Conservation (phyloP, 2,113 vertebrate species). For the Urocolius indicus region DNA sequence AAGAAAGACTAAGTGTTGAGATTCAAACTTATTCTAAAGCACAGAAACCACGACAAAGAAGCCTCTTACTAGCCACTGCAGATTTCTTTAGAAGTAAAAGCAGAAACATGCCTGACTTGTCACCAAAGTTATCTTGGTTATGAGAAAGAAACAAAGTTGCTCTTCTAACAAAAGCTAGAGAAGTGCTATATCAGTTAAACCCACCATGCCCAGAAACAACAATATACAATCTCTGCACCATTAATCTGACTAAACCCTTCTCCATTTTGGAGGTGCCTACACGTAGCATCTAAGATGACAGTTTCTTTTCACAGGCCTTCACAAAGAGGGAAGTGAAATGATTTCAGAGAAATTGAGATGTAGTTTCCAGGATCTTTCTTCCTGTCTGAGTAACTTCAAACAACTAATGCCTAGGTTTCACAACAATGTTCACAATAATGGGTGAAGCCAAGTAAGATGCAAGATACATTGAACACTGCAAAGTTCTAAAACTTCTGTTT, state of each 20-base stretch:
- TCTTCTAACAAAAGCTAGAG: accelerated
- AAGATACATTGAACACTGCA: accelerated
- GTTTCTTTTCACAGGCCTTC: background rate
- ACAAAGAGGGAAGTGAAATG: background rate
- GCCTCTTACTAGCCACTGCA: background rate
- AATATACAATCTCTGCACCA: background rate
- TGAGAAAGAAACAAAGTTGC: background rate
- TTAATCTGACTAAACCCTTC: background rate
- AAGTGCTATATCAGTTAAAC: background rate
- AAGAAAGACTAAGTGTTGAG: background rate
- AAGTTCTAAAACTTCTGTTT: background rate
- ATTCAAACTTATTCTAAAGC: background rate
- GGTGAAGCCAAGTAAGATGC: background rate
- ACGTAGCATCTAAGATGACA: background rate
- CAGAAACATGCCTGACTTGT: background rate
- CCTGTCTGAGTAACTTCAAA: background rate
- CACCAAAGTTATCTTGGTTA: background rate
- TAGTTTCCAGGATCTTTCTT: too few relatives aligned
- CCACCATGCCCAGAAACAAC: background rate
- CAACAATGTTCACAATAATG: background rate
- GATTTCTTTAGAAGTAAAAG: background rate
- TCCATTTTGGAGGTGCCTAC: background rate
- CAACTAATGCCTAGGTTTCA: background rate
- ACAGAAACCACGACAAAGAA: background rate
- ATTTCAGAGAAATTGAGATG: background rate